Base-by-base conservation (phyloP, 2,888 invertebrate species). In the Aphelenchoides bicaudatus region DNA sequence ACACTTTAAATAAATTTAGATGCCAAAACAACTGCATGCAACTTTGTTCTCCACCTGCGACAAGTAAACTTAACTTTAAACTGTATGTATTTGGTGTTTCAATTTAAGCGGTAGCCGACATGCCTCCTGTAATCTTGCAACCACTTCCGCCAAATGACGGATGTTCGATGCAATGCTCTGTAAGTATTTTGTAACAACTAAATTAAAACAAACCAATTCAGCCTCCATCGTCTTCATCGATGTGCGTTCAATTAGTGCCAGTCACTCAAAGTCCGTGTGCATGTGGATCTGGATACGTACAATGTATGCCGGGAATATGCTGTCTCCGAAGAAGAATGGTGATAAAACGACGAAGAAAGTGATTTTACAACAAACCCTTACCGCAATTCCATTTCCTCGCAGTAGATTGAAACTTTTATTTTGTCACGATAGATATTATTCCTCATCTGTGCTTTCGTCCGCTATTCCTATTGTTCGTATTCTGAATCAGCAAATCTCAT, bases 251-350 rank as follows among this genome's bases (percentile, higher is more conserved):
- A 34, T n/a, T 54, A n/a, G 21, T 56, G 23, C 55, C 55, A 21
- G 31, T 39, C 3, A 13, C 13, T 16, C 16, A 34, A n/a, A 8
- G 6, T 50, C 55, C 55, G n/a, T 74, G 74, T 62, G 65, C 72
- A 16, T 74, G 74, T 57, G 70, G 70, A 43, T 60, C 61, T 30
- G 74, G 74, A 29, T 74, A 74, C 58, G 65, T 69, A 13, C 73
- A 73, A 58, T 74, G 74, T 57, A 72, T 71, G 71, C 73, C 71
- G 61, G 74, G 74, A 29, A 67, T 74, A 29, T 74, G 74, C 62
- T 74, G 74, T 61, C 63, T 74, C 25, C 66, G 74, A 29, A 71
- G 70, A 47, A 61, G 74, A 56, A 19, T 21, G 10, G 43, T 25
- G 16, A 25, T 43, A 10, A 43, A 43, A n/a, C 43, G 43, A 19